A percentile compares a stretch with the other conserved stretches of the same genome.
These are phyloP conservation scores for Microplitis deprimator DNA, from an alignment of 2,888 invertebrate species.

Conservation along the genomic window DNA sequence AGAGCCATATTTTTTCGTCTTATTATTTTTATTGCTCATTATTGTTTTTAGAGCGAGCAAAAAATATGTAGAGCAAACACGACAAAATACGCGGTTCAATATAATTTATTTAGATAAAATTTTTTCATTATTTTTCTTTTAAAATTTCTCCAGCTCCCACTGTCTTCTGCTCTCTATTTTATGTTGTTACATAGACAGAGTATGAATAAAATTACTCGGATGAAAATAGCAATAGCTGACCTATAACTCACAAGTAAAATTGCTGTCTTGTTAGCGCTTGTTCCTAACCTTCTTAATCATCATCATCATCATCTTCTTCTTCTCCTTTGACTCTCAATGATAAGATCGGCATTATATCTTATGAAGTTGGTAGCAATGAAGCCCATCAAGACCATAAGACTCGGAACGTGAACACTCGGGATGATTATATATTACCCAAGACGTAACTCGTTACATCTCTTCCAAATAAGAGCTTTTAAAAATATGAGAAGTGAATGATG, in stretches of 20 bases:
- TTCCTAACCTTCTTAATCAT: background rate
- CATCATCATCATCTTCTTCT: background rate
- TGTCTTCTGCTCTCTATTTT: background rate
- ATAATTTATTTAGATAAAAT: background rate
- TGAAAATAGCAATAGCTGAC: background rate
- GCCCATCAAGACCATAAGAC: background rate
- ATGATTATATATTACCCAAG: background rate
- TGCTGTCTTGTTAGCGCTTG: conserved; percentile 1
- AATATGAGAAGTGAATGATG: background rate
- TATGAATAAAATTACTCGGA: background rate
- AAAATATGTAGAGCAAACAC: background rate
- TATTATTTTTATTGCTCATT: background rate
- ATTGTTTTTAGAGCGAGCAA: background rate
- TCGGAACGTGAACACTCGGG: background rate
- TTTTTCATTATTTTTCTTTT: background rate
- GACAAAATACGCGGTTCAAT: background rate
- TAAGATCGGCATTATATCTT: background rate
- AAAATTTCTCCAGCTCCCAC: background rate
- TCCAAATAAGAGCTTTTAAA: background rate
- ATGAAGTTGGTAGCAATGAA: background rate
- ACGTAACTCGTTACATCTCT: background rate
- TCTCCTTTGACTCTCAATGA: background rate
- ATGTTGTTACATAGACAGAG: background rate
- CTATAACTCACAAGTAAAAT: background rate
- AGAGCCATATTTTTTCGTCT: background rate